Evolutionary conservation across 2,888 invertebrate genomes (phyloP), one percentile per base, ranked within the genome.

Genomic region (Sipha maydis): DNA sequence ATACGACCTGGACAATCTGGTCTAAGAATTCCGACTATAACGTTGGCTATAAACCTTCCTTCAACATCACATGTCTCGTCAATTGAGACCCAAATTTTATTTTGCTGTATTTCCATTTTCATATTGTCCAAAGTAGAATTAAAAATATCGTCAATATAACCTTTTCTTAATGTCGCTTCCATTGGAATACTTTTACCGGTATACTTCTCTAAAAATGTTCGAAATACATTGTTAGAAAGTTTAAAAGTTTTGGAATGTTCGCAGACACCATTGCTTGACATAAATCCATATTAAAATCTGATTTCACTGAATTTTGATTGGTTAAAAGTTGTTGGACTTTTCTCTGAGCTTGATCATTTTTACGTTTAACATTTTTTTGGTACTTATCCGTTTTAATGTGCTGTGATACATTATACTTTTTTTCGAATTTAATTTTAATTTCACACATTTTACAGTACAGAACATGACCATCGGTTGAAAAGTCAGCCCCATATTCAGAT

Each of bases 1-100:
- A 61, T 79, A 31, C 21, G 31, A 61, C 79, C 61, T 34, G 79
- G 79, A 61, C 79, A 61, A 79, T 79, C 61, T 9, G 79, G 61
- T 79, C 21, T 79, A 21, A 79, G 61, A 79, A 79, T 61, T 79
- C 79, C 61, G 61, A 79, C 79, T 79, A 61, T 79, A 79, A 61
- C 61, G 34, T 79, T 61, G 34, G 56, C 61, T 61, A 79, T 79
- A 79, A 34, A 79, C 61, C 79, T 56, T 9, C 56, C 56, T 78
- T 78, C 78, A 28, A 78, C 31, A 21, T 78, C 78, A 56, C 28
- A 54, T 19, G 78, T 78, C 56, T 56, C 76, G 54, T n/a, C n/a
- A n/a, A n/a, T n/a, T n/a, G n/a, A n/a, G n/a, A n/a, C n/a, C n/a
- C n/a, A n/a, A n/a, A n/a, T n/a, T n/a, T n/a, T n/a, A n/a, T n/a